Evolutionary conservation across 2,113 vertebrate genomes (phyloP).

Genomic region (Camelus dromedarius): DNA sequence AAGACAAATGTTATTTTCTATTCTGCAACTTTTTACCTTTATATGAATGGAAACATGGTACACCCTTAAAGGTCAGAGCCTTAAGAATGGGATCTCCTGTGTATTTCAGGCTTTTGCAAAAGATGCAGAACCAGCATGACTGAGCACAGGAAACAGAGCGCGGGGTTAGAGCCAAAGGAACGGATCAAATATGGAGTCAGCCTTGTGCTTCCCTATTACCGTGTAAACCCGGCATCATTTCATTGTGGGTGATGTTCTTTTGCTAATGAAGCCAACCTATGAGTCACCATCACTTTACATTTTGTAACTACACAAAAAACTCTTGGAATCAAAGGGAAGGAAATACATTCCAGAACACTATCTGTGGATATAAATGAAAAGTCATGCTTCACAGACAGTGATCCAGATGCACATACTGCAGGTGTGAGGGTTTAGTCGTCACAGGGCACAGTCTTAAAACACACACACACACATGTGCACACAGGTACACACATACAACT

Average conservation of each 20-base stretch:
- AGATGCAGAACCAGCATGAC: too few relatives aligned
- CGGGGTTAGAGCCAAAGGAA: too few relatives aligned
- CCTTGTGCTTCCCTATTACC: too few relatives aligned
- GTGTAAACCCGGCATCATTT: not conserved
- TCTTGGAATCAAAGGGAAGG: not conserved
- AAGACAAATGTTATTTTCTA: too few relatives aligned
- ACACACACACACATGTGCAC: not conserved
- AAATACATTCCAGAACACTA: not conserved
- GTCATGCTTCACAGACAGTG: not conserved
- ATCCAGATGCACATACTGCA: not conserved
- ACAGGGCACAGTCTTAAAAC: not conserved
- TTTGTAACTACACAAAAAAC: not conserved
- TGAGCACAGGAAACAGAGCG: too few relatives aligned
- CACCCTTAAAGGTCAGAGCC: too few relatives aligned
- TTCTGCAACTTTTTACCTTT: too few relatives aligned
- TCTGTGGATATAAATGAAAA: not conserved
- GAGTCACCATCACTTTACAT: not conserved
- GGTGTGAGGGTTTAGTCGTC: not conserved
- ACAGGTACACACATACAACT: not conserved
- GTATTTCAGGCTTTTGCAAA: too few relatives aligned
- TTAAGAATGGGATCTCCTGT: too few relatives aligned
- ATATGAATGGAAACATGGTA: too few relatives aligned
- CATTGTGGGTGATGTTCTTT: not conserved
- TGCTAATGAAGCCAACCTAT: not conserved
- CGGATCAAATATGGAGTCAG: too few relatives aligned